phyloP scores from a whole-genome alignment of 2,113 vertebrate species.

The Amia ocellicauda region DNA sequence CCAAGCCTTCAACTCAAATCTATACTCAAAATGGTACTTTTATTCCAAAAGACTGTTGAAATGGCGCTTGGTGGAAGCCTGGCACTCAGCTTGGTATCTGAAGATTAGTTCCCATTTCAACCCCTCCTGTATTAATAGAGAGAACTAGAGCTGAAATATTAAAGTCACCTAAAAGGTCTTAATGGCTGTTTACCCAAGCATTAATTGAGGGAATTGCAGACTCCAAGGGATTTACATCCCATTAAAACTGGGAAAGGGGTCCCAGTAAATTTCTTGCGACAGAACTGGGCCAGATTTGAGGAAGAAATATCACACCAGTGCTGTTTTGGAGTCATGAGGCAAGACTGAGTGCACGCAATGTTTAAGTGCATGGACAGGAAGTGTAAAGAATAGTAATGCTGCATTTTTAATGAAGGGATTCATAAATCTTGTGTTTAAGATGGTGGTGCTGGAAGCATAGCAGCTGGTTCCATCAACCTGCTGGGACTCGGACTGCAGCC shows the following conservation, averaged over 20 bases:
- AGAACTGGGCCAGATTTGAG: constrained; percentile 8
- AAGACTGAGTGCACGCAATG: not conserved
- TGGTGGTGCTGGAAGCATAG: constrained; percentile 5
- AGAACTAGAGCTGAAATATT: not conserved
- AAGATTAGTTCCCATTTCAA: not conserved
- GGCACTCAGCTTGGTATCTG: not conserved
- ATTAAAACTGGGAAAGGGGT: not conserved
- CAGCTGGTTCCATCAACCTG: constrained; percentile 15
- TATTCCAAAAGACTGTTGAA: no score
- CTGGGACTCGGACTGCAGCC: no score
- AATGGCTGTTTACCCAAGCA: not conserved
- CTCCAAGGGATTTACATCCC: not conserved
- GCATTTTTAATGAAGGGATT: not conserved
- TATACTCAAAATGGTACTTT: no score
- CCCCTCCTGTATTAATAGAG: not conserved
- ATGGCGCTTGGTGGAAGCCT: not conserved
- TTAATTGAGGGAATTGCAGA: not conserved
- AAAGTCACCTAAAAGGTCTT: not conserved
- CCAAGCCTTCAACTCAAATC: no score
- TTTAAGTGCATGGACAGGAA: constrained; percentile 4
- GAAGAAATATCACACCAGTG: not conserved
- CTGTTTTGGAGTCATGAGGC: not conserved
- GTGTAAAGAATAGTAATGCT: not conserved
- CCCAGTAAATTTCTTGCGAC: constrained; percentile 10
- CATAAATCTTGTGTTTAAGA: not conserved